Base-by-base conservation (phyloP, 1,140 invertebrate genomes). In the Drosophila ironensis region DNA sequence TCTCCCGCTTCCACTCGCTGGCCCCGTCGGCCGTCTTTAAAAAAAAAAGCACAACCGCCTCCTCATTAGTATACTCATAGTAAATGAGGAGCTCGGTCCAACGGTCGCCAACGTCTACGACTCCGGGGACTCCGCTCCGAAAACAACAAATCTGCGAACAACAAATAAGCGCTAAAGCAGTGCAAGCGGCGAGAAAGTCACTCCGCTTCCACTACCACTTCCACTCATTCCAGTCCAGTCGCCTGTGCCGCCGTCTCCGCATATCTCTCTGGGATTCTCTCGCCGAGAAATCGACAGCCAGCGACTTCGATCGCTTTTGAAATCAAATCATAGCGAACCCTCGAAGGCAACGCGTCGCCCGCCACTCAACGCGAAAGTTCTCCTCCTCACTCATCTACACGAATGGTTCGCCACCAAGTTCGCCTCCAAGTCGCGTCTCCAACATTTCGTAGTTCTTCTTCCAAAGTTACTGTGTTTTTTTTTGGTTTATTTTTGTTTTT, bases 1-100 rank as follows among this genome's bases (percentile, higher is more conserved):
- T 5, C 35, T 40, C 56, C 41, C 51, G 3, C 19, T 35, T 12
- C 22, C 51, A 25, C 19, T 16, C 12, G 12, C 14, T 53, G 22
- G 30, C 50, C 24, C 44, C 12, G 24, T 38, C 46, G 33, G 30
- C n/a, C n/a, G n/a, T n/a, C n/a, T n/a, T n/a, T n/a, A n/a, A n/a
- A n/a, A n/a, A n/a, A n/a, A n/a, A n/a, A n/a, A n/a, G n/a, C n/a
- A n/a, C n/a, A n/a, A n/a, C n/a, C 74, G 52, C 69, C 77, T 82
- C 68, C 78, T 82, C 73, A 77, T 84, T 82, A 81, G 77, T 81
- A 77, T 56, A 72, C 63, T 84, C 63, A 82, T 77, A 82, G 78
- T 73, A 48, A 72, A 68, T 69, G 78, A 73, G 72, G 78, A 64
- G 68, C 68, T 82, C 72, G 63, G 72, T 84, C 41, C 45, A 35